Evolutionary conservation across 92 coral and sea anemone genomes (phyloP).

Genomic region (Porites lobata): DNA sequence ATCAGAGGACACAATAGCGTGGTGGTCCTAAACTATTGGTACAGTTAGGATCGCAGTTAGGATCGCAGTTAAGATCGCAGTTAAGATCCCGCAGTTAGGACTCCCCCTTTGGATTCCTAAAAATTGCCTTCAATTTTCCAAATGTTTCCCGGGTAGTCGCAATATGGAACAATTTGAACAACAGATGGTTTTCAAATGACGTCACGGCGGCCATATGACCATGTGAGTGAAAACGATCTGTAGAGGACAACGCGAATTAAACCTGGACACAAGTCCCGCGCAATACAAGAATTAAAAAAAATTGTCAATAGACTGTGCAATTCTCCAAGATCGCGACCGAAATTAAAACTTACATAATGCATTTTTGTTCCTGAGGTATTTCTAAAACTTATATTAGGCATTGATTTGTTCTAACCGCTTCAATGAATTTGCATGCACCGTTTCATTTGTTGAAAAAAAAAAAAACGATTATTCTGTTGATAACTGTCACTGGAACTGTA

Average conservation of each 20-base stretch:
- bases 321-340: constrained; percentile 25
- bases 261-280: constrained; percentile 24
- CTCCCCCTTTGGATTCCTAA: not conserved
- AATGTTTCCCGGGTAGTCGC: not conserved
- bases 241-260: constrained; percentile 5
- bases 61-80: constrained; percentile 7
- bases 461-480: constrained; percentile 16
- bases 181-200: constrained; percentile 11
- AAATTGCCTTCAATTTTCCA: constrained; percentile 18
- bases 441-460: constrained; percentile 21
- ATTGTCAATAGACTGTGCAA: constrained; percentile 27
- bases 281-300: constrained; percentile 13
- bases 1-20: too few species aligned
- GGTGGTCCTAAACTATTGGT: not conserved
- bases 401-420: constrained; percentile 33
- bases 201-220: constrained; percentile 26
- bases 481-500: constrained; percentile 29
- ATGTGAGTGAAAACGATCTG: constrained; percentile 31
- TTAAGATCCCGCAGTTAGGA: constrained; percentile 9
- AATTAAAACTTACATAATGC: constrained; percentile 19
- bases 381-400: constrained; percentile 12
- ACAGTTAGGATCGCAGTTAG: constrained; percentile 8
- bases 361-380: constrained; percentile 17
- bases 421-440: constrained; percentile 16
- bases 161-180: not conserved